Evolutionary conservation across 2,797 vertebrate genomes (phyloP), one percentile per base, ranked within the genome.

Genomic region (Scomberomorus guttatus): DNA sequence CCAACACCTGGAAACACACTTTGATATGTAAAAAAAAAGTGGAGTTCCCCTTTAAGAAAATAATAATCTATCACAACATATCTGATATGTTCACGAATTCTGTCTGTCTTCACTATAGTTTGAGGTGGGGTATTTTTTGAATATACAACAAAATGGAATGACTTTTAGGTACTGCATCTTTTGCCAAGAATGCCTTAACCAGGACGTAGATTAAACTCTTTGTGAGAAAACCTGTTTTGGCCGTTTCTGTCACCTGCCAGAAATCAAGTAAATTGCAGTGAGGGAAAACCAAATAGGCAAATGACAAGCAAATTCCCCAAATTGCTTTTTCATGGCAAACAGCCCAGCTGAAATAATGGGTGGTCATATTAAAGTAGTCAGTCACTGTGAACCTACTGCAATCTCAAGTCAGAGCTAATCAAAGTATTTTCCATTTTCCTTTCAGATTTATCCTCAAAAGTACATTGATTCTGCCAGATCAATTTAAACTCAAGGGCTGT

Each of bases 391-490:
- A 72, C 69, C 55, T 25, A 44, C 68, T 73, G 72, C 75, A 84
- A 66, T 72, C 75, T 77, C 46, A 82, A 39, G 82, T 75, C 56
- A 74, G 51, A 82, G 76, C 68, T 55, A 59, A 85, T 90, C n/a
- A 84, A 82, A 81, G 39, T 59, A 32, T 81, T 67, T 57, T 76
- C 17, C 34, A 72, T 82, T 82, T 90, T 72, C 60, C 71, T 81
- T 63, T 79, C 51, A 84, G 71, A 86, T 79, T 72, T 42, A 50
- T 76, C 63, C 80, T 75, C 39, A 86, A 78, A 86, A 60, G 37
- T 57, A 27, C 68, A 93, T 92, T 24, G 84, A 94, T 89, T 78
- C 18, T 81, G 75, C 77, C 81, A 67, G 65, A 83, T 91, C 87
- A 77, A 89, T 91, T 91, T 83, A 83, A 90, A 84, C 81, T 89